phyloP scores from a whole-genome alignment of 2,797 vertebrate species.

The Myotis daubentonii region DNA sequence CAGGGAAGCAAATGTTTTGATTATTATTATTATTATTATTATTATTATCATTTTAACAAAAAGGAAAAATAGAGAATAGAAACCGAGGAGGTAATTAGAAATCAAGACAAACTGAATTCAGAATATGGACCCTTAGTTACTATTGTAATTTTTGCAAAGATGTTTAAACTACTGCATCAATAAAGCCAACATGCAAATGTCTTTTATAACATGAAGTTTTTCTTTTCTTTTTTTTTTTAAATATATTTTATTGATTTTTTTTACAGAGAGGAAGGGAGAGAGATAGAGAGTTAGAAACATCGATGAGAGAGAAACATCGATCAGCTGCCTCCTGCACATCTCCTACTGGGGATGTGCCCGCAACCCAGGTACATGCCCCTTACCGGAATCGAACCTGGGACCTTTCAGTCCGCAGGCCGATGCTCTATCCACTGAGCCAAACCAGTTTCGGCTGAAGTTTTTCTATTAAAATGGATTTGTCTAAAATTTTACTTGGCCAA shows the following conservation, averaged over 20 bases:
- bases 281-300: no score
- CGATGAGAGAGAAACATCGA: no score
- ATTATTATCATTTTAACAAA: slow-evolving; percentile 35
- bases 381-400: no score
- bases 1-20: neutral
- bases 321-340: no score
- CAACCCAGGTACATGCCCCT: no score
- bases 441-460: no score
- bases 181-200: neutral
- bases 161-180: neutral
- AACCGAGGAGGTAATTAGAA: neutral
- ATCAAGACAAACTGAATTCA: neutral
- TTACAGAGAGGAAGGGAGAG: no score
- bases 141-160: neutral
- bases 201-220: neutral
- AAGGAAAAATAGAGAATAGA: neutral
- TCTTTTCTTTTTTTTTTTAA: no score
- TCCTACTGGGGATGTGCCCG: no score
- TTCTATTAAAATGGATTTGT: neutral
- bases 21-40: neutral
- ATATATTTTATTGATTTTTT: no score
- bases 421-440: no score
- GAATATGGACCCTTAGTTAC: neutral
- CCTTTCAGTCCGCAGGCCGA: no score
- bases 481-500: neutral